phyloP scores from a whole-genome alignment of 1,140 invertebrate species.

The Orius laevigatus region DNA sequence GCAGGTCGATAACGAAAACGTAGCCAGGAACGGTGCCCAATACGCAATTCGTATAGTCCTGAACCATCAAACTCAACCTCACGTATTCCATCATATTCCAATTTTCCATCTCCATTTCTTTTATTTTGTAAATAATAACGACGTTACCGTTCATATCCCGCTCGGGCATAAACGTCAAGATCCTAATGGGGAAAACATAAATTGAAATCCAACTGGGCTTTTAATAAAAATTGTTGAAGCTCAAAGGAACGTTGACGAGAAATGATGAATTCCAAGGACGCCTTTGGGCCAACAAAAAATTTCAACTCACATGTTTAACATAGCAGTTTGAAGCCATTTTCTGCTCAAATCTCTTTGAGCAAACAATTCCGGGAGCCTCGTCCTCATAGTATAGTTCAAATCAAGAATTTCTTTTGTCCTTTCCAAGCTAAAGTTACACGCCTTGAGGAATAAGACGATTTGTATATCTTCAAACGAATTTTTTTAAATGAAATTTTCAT shows the following conservation, averaged over 20 bases:
- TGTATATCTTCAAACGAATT: slow-evolving; percentile 23
- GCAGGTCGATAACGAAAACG: slow-evolving; percentile 19
- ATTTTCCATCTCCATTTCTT: slow-evolving; percentile 7
- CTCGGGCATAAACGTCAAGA: too few relatives aligned
- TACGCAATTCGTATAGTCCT: slow-evolving; percentile 15
- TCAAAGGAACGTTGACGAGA: too few relatives aligned
- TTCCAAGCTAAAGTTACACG: slow-evolving; percentile 43
- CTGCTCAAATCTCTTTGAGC: slow-evolving; percentile 30
- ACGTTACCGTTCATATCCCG: too few relatives aligned
- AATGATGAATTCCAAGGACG: too few relatives aligned
- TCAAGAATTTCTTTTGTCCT: slow-evolving; percentile 43
- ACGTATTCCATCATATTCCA: slow-evolving; percentile 11
- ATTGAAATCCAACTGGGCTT: too few relatives aligned
- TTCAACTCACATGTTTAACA: too few relatives aligned
- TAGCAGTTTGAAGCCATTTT: too few relatives aligned
- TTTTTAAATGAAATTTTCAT: too few relatives aligned
- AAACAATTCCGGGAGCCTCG: slow-evolving; percentile 41
- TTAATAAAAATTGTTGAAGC: too few relatives aligned
- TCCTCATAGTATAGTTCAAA: slow-evolving; percentile 41
- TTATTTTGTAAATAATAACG: background rate
- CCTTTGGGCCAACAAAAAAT: too few relatives aligned
- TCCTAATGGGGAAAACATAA: too few relatives aligned
- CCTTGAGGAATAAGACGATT: slow-evolving; percentile 41
- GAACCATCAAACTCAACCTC: slow-evolving; percentile 14
- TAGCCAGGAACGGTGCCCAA: slow-evolving; percentile 18